Percentiles rank a stretch among this genome's conserved stretches.
phyloP scores from a whole-genome alignment of 2,888 invertebrate genomes.

The Ornithoptera priamus region DNA sequence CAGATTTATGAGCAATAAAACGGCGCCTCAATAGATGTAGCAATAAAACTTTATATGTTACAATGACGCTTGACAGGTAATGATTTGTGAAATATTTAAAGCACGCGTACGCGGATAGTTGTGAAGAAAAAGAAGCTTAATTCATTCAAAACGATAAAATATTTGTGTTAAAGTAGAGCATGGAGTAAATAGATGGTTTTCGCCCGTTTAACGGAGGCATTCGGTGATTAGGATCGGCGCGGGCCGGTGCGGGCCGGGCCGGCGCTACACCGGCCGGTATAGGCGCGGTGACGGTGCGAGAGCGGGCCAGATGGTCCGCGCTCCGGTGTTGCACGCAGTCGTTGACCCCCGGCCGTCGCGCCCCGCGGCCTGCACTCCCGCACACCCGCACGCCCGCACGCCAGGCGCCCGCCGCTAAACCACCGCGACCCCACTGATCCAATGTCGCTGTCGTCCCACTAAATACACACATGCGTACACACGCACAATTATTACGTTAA shows the following conservation, averaged over 20 bases:
- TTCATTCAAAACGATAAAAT: background rate
- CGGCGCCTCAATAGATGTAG: conserved; percentile 1
- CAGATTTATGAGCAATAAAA: conserved; percentile 10
- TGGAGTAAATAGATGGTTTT: conserved; percentile 2
- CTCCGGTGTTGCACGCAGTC: conserved; percentile 54
- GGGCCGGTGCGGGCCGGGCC: background rate
- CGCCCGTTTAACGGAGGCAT: conserved; percentile 8
- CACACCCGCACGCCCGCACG: background rate
- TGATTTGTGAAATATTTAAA: conserved; percentile 8
- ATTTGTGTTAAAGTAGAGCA: conserved; percentile 5
- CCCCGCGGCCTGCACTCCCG: conserved; percentile 38
- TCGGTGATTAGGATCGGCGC: conserved; percentile 9
- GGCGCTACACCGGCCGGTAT: conserved; percentile 2
- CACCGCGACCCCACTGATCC: background rate
- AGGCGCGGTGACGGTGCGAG: background rate
- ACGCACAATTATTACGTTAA: too few species aligned
- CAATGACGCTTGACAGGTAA: conserved; percentile 4
- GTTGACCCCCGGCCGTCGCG: conserved; percentile 59
- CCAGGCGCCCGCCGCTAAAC: conserved; percentile 22
- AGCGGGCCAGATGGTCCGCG: conserved; percentile 29
- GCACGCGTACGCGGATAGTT: background rate
- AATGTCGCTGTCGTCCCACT: too few species aligned
- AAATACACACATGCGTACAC: too few species aligned
- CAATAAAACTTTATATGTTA: conserved; percentile 8
- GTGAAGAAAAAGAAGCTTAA: background rate